Evolutionary conservation across 1,140 invertebrate species (phyloP), one percentile per base, ranked within the genome.

Genomic region (Drosophila obscura): DNA sequence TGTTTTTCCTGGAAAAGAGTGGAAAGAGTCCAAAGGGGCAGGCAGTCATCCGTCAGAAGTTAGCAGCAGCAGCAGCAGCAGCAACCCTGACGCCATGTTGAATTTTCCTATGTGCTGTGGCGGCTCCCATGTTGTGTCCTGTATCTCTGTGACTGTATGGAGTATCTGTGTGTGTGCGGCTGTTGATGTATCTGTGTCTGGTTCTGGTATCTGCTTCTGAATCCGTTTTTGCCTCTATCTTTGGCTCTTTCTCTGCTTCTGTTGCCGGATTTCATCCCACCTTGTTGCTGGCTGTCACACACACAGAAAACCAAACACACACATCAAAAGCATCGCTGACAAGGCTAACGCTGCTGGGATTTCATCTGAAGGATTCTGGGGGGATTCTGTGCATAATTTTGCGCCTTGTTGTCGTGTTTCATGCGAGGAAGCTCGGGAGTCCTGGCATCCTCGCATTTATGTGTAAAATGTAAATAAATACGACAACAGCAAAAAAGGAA

Each of bases 341-440:
- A 82, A 49, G 56, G 68, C 63, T 69, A 79, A 80, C 49, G 61
- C 82, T 87, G 60, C 74, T 85, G 81, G 82, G 82, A 85, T 87
- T 82, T 82, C 64, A 72, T 67, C 78, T 58, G 52, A 67, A 58
- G 45, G 43, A 69, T 66, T 60, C 49, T 59, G 61, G 48, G 79
- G 79, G 83, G 81, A 82, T 75, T 82, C 79, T 88, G 79, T 88
- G 83, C 79, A 87, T 87, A 87, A 87, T 87, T 87, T 87, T 87
- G 82, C 75, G 75, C 75, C 80, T 79, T 88, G 83, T 88, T 87
- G 83, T 88, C 75, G 78, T 88, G 75, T 83, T 82, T 61, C 71
- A 78, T 56, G 35, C 26, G 50, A 22, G 19, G 5, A n/a, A 9
- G 26, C 59, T 45, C n/a, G 41, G 51, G 45, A 44, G 31, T 39